phyloP scores from a whole-genome alignment of 2,888 invertebrate genomes.

The Drosophila borborema region DNA sequence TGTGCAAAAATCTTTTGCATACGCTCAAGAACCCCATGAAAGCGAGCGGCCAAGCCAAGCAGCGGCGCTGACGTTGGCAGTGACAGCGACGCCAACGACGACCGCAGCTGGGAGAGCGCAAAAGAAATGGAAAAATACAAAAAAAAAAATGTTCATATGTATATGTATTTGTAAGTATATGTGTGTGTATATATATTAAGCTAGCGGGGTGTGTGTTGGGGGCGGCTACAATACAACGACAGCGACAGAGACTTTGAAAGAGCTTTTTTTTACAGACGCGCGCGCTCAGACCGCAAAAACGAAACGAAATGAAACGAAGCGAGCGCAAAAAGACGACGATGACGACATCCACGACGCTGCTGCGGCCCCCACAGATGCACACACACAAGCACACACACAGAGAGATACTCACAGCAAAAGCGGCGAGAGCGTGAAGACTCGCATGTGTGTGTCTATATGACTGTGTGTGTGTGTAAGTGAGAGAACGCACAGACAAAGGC shows the following conservation, averaged over 20 bases:
- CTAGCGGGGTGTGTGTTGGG: constrained; percentile 55
- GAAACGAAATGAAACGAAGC: constrained; percentile 69
- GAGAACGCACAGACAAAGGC: constrained; percentile 51
- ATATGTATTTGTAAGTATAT: background rate
- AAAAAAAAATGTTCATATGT: constrained; percentile 17
- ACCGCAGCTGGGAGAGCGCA: constrained; percentile 50
- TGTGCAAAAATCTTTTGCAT: constrained; percentile 85
- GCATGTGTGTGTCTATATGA: constrained; percentile 12
- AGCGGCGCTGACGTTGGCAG: constrained; percentile 54
- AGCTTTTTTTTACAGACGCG: constrained; percentile 72
- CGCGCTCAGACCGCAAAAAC: constrained; percentile 69
- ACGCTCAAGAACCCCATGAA: constrained; percentile 84
- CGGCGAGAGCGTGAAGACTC: constrained; percentile 45
- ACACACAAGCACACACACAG: constrained; percentile 1
- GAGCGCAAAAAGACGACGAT: constrained; percentile 63
- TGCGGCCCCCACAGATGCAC: constrained; percentile 27
- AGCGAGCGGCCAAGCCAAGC: constrained; percentile 58
- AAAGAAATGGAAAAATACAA: constrained; percentile 60
- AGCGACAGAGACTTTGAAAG: constrained; percentile 49
- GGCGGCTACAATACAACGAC: constrained; percentile 50
- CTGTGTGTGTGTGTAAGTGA: constrained; percentile 10
- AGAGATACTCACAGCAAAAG: constrained; percentile 28
- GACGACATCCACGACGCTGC: constrained; percentile 41
- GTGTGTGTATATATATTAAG: background rate
- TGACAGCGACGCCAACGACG: constrained; percentile 43